These are phyloP conservation scores for Chrysotoxum bicinctum DNA, from an alignment of 2,888 invertebrate genomes.

Conservation along the genomic window DNA sequence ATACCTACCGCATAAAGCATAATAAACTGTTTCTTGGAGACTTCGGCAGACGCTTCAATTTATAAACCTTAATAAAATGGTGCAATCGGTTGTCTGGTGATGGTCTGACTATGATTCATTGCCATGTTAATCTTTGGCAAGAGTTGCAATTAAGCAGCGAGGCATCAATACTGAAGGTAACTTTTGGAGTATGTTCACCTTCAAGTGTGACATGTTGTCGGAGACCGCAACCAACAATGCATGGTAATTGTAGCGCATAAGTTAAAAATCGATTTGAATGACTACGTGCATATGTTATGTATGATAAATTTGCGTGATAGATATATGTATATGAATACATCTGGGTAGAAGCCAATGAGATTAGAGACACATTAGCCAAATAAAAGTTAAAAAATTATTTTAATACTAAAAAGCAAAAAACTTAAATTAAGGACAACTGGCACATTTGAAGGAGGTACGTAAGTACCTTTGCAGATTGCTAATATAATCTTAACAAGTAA, in stretches of 20 bases:
- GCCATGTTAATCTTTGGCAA: background rate
- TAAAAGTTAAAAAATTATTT: no score
- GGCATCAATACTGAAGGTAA: background rate
- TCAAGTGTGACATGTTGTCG: background rate
- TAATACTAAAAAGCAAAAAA: no score
- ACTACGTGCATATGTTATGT: background rate
- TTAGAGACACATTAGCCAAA: background rate
- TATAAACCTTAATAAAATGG: no score
- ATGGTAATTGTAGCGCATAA: background rate
- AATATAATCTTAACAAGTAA: no score
- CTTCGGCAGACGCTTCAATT: no score
- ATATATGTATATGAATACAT: background rate
- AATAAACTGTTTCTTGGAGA: no score
- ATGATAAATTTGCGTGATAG: background rate
- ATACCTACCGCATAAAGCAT: no score
- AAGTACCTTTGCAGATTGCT: no score
- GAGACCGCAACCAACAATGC: background rate
- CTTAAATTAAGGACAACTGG: no score
- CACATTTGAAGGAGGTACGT: no score
- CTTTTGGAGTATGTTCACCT: background rate
- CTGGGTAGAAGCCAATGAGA: slow-evolving; percentile 2
- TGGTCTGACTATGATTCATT: slow-evolving; percentile 4
- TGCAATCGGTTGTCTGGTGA: background rate
- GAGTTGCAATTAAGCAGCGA: background rate
- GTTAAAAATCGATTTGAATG: background rate